Base-by-base conservation (phyloP, 2,113 vertebrate genomes). In the Hydrochoerus hydrochaeris region DNA sequence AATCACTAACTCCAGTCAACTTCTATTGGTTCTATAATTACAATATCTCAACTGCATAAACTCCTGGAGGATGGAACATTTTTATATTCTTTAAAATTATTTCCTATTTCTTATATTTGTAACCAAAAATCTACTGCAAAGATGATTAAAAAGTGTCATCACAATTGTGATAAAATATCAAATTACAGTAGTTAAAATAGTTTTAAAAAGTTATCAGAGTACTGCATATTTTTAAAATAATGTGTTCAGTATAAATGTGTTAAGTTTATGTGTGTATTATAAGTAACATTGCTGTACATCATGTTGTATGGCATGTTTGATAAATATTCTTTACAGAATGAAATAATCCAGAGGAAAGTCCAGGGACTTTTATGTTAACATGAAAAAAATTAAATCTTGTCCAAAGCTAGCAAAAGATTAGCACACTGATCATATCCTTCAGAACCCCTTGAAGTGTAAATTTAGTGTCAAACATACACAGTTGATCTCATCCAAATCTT, bases 391-490 rank as follows among this genome's bases (percentile, higher is more conserved):
- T 28, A 35, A 88, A 77, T 9, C 26, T 65, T 89, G 30, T 49
- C 93, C 83, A 94, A 91, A 62, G 58, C 44, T 71, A 41, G 24
- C 41, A 44, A 82, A 83, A 88, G 63, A 94, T 16, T 12, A 38
- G 63, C 22, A 86, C 3, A 30, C 19, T 65, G 83, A 94, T 88
- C n/a, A 20, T 75, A 71, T 88, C n/a, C 83, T 88, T 73, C 26
- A 85, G 77, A 93, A 94, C 19, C 22, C 86, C 88, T 88, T 89
- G 46, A 91, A 84, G 86, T 96, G 13, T 80, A 94, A 91, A 94
- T 97, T 78, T 86, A 58, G 46, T 9, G 5, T 24, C 67, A 84
- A 71, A 83, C 81, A 89, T 32, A 86, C 67, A 95, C 80, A 94
- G 78, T 49, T 94, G 6, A 88, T 93, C 41, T 75, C 91, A 94